phyloP scores from a whole-genome alignment of 64 coral and sea anemone species.

The Stichodactyla helianthus region DNA sequence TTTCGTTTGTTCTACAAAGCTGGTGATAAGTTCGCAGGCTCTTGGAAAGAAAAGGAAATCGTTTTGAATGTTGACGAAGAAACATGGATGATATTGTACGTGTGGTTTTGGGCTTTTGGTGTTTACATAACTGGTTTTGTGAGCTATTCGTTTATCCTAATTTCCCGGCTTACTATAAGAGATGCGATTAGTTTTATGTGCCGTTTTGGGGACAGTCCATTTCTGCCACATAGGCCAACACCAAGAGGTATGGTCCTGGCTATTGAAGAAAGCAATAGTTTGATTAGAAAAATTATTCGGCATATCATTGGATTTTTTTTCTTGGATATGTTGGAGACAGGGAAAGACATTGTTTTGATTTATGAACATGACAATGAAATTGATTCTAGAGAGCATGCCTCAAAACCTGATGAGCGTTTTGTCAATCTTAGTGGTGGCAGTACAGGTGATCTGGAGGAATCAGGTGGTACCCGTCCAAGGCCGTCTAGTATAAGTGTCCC shows the following conservation, averaged over 20 bases:
- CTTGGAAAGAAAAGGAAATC: constrained; percentile 33
- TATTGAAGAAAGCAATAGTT: constrained; percentile 28
- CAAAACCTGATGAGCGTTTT: not conserved
- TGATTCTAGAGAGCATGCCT: not conserved
- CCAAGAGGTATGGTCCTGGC: not conserved
- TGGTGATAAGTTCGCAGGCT: constrained; percentile 57
- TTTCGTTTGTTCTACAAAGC: constrained; percentile 46
- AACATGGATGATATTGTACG: constrained; percentile 66
- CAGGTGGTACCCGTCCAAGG: constrained; percentile 8
- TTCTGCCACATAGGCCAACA: constrained; percentile 48
- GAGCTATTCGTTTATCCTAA: constrained; percentile 81
- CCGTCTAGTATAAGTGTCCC: constrained; percentile 48
- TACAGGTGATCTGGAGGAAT: not conserved
- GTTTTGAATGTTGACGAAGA: constrained; percentile 30
- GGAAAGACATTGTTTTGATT: constrained; percentile 73
- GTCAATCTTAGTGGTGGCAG: constrained; percentile 6
- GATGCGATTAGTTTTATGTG: constrained; percentile 87
- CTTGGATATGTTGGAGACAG: constrained; percentile 66
- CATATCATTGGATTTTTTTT: constrained; percentile 65
- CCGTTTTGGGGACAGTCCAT: constrained; percentile 77
- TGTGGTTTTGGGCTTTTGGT: constrained; percentile 74
- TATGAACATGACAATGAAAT: constrained; percentile 48
- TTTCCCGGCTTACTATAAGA: constrained; percentile 66
- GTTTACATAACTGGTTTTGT: constrained; percentile 91
- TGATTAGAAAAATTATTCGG: constrained; percentile 26